Percentiles rank a stretch among this genome's conserved stretches.
phyloP scores from a whole-genome alignment of 2,888 invertebrate species.

The Drosophila paramelanica region DNA sequence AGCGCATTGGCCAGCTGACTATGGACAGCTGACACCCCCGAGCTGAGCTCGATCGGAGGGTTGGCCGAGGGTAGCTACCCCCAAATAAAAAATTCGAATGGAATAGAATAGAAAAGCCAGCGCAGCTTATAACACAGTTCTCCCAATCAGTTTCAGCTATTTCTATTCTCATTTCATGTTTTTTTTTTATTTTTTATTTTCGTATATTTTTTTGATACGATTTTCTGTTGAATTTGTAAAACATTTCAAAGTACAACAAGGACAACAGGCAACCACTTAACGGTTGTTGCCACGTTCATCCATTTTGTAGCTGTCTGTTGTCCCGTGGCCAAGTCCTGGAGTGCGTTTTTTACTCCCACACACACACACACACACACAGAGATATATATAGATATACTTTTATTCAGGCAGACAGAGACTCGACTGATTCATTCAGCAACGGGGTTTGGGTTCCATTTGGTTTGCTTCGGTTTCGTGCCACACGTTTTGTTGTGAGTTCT shows the following conservation, averaged over 20 bases:
- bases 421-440: constrained; percentile 56
- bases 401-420: constrained; percentile 31
- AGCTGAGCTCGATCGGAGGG: constrained; percentile 26
- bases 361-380: neutral
- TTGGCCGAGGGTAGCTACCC: constrained; percentile 11
- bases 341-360: constrained; percentile 58
- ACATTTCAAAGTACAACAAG: constrained; percentile 75
- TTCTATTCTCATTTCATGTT: constrained; percentile 26
- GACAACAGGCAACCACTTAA: constrained; percentile 80
- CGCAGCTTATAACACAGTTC: constrained; percentile 20
- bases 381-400: constrained; percentile 5
- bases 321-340: constrained; percentile 60
- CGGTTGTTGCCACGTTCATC: constrained; percentile 78
- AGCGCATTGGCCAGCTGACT: constrained; percentile 56
- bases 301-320: constrained; percentile 67
- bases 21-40: constrained; percentile 46
- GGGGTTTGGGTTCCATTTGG: constrained; percentile 43
- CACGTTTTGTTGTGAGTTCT: constrained; percentile 42
- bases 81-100: neutral
- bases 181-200: constrained; percentile 14
- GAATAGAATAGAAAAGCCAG: neutral
- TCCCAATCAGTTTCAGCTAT: constrained; percentile 39
- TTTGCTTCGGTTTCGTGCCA: constrained; percentile 58
- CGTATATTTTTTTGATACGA: constrained; percentile 9
- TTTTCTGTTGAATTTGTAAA: constrained; percentile 76